These are phyloP conservation scores for Neelides sp. DNA, from an alignment of 1,140 invertebrate genomes.

Conservation along the genomic window DNA sequence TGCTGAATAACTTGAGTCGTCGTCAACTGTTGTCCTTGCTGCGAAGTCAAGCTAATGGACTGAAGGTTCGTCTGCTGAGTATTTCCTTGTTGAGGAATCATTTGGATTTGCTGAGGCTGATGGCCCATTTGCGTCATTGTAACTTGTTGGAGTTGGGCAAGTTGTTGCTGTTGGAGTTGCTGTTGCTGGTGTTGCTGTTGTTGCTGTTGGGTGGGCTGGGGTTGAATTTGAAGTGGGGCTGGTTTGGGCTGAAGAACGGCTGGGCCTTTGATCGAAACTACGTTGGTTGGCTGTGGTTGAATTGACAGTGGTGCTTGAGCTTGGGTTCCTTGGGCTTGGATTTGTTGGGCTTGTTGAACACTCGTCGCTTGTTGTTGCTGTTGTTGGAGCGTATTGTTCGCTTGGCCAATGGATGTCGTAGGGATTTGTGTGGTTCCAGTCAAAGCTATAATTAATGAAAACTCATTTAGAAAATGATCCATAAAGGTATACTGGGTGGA, in stretches of 20 bases:
- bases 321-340: slow-evolving; percentile 36
- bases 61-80: slow-evolving; percentile 28
- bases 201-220: slow-evolving; percentile 24
- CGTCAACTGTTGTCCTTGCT: slow-evolving; percentile 31
- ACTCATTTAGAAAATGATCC: not conserved
- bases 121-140: slow-evolving; percentile 16
- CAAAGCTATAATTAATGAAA: slow-evolving; percentile 13
- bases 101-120: slow-evolving; percentile 34
- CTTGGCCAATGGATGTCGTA: slow-evolving; percentile 31
- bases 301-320: slow-evolving; percentile 36
- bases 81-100: slow-evolving; percentile 38
- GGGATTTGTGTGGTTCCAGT: slow-evolving; percentile 29
- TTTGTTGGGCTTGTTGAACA: slow-evolving; percentile 19
- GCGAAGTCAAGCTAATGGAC: slow-evolving; percentile 27
- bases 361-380: slow-evolving; percentile 32
- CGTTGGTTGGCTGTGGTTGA: slow-evolving; percentile 22
- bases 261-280: slow-evolving; percentile 16
- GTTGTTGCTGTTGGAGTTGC: slow-evolving; percentile 27
- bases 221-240: slow-evolving; percentile 25
- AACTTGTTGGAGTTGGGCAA: slow-evolving; percentile 31
- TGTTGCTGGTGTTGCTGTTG: slow-evolving; percentile 21
- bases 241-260: slow-evolving; percentile 26
- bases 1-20: slow-evolving; percentile 24
- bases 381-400: slow-evolving; percentile 33
- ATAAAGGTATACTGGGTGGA: slow-evolving; percentile 3